Evolutionary conservation across 1,140 invertebrate species (phyloP).

Genomic region (Macrostomum lignano): DNA sequence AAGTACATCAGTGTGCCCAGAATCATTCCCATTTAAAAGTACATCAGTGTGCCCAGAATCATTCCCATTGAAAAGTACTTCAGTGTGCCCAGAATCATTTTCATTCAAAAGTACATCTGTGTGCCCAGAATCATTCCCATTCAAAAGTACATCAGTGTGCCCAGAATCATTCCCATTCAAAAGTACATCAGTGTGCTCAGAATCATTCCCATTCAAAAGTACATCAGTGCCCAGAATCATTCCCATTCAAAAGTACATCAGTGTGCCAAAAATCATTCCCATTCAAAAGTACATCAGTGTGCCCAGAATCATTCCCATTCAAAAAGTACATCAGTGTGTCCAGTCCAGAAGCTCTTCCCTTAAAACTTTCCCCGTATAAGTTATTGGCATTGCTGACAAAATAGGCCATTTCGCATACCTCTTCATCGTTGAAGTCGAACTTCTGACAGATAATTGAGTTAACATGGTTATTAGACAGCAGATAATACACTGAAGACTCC

Average conservation of each 20-base stretch:
- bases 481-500: constrained; percentile 95
- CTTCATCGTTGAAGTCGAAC: constrained; percentile 97
- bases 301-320: neutral
- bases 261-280: neutral
- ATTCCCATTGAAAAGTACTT: too few species aligned
- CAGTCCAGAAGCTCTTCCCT: neutral
- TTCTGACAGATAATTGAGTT: constrained; percentile 97
- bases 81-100: too few species aligned
- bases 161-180: too few species aligned
- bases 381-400: constrained; percentile 5
- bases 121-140: too few species aligned
- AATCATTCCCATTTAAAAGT: too few species aligned
- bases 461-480: constrained; percentile 94
- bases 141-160: too few species aligned
- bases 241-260: neutral
- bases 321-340: neutral
- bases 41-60: too few species aligned
- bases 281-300: neutral
- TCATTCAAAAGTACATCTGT: too few species aligned
- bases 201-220: too few species aligned
- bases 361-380: neutral
- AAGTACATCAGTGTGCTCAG: too few species aligned
- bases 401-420: constrained; percentile 29
- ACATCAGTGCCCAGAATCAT: too few species aligned
- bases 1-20: too few species aligned